Evolutionary conservation across 2,113 vertebrate genomes (phyloP).

Genomic region (Antigone vipio): DNA sequence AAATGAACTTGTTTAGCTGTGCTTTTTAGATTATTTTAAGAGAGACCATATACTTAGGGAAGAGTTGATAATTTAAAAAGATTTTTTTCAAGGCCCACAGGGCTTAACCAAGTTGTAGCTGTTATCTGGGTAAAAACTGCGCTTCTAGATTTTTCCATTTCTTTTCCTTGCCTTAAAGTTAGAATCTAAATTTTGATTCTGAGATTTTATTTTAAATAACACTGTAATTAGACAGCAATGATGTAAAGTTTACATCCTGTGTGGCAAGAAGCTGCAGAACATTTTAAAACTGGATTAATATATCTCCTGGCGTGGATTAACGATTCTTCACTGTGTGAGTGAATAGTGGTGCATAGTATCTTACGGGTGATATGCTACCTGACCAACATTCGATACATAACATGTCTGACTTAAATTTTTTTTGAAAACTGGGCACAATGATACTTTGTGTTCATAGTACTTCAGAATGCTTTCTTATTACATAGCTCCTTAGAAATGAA

Average conservation of each 20-base stretch:
- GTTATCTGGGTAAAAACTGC: background rate
- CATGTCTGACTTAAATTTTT: background rate
- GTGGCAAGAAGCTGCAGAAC: background rate
- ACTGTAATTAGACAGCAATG: background rate
- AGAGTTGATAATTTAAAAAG: conserved; percentile 14
- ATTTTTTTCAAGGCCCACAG: background rate
- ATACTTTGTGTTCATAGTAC: background rate
- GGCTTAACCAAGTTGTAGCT: background rate
- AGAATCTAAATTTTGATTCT: background rate
- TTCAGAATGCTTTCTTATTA: background rate
- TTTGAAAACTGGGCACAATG: background rate
- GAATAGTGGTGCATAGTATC: background rate
- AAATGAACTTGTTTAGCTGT: conserved; percentile 42
- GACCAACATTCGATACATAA: background rate
- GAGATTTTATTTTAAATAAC: background rate
- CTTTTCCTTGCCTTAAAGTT: conserved; percentile 10
- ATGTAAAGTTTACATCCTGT: background rate
- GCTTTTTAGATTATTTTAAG: conserved; percentile 39
- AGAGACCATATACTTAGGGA: background rate
- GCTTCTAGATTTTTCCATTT: background rate
- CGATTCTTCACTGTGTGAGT: background rate
- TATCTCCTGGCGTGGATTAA: background rate
- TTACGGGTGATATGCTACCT: background rate
- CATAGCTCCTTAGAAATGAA: background rate
- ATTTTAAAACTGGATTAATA: background rate